These are phyloP conservation scores for Allygus modestus DNA, from an alignment of 2,888 invertebrate genomes.

Conservation along the genomic window DNA sequence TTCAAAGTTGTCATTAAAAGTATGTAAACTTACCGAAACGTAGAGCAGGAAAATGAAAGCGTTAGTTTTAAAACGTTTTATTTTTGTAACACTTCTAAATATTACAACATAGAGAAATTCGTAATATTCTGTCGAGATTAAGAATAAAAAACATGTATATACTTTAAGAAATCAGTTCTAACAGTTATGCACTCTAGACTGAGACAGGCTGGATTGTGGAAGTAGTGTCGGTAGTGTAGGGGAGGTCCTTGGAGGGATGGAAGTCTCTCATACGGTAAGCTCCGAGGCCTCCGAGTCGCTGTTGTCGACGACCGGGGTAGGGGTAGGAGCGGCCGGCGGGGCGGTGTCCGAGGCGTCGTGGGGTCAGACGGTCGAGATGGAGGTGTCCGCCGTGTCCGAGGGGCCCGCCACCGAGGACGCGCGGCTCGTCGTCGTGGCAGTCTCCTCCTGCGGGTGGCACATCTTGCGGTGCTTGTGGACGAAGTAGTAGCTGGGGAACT, in stretches of 20 bases:
- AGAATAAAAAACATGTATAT: slow-evolving; percentile 9
- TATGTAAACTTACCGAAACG: not conserved
- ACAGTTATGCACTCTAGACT: not conserved
- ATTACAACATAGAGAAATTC: slow-evolving; percentile 48
- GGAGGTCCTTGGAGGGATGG: not conserved
- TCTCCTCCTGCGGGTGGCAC: slow-evolving; percentile 84
- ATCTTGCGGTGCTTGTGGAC: slow-evolving; percentile 94
- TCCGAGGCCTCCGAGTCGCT: slow-evolving; percentile 43
- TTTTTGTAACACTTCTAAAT: slow-evolving; percentile 52
- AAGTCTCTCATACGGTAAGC: slow-evolving; percentile 11
- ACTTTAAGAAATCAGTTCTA: not conserved
- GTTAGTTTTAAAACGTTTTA: slow-evolving; percentile 24
- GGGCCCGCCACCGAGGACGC: slow-evolving; percentile 21
- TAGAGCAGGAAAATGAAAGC: not conserved
- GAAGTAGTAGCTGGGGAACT: slow-evolving; percentile 85
- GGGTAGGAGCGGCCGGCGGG: not conserved
- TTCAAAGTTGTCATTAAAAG: not conserved
- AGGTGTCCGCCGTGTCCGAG: not conserved
- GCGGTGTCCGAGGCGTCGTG: slow-evolving; percentile 21
- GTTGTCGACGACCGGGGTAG: not conserved
- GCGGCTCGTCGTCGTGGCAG: slow-evolving; percentile 9
- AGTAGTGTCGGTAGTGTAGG: not conserved
- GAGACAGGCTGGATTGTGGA: not conserved
- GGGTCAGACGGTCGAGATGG: slow-evolving; percentile 26
- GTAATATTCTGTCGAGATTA: not conserved